Percentiles rank a stretch among this genome's conserved stretches.
Conservation (phyloP, 2,888 invertebrate genomes). For the Xestobium rufovillosum region DNA sequence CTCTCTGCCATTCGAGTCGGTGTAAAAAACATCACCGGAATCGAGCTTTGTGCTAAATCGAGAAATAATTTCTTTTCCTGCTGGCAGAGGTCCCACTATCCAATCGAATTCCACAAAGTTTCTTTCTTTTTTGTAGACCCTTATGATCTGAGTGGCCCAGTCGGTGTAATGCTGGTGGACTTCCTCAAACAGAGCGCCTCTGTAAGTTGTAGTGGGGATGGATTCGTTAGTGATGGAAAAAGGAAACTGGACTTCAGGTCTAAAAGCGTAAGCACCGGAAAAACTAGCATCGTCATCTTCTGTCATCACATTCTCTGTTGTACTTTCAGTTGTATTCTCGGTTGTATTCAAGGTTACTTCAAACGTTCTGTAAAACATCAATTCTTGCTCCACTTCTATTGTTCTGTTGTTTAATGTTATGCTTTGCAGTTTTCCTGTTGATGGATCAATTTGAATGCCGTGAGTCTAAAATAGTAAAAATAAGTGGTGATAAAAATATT, state of each 20-base stretch:
- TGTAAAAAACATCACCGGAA: constrained; percentile 55
- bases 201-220: constrained; percentile 26
- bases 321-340: too few species aligned
- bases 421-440: not conserved
- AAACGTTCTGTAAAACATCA: not conserved
- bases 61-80: constrained; percentile 63
- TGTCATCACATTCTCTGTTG: too few species aligned
- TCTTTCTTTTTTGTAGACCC: constrained; percentile 50
- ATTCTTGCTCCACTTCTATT: not conserved
- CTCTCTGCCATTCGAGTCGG: constrained; percentile 74
- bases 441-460: not conserved
- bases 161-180: constrained; percentile 53
- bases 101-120: constrained; percentile 52
- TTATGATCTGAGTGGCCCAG: constrained; percentile 62
- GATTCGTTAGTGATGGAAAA: constrained; percentile 25
- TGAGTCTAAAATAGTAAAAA: not conserved
- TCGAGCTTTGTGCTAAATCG: constrained; percentile 52
- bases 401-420: not conserved
- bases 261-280: constrained; percentile 78
- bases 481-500: too few species aligned
- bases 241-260: constrained; percentile 48
- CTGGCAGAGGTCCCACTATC: constrained; percentile 57
- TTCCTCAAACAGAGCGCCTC: constrained; percentile 48
- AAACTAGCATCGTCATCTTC: not conserved
- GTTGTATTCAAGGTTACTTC: not conserved